phyloP scores from a whole-genome alignment of 2,113 vertebrate species.

The Ophthalmolycus amberensis region DNA sequence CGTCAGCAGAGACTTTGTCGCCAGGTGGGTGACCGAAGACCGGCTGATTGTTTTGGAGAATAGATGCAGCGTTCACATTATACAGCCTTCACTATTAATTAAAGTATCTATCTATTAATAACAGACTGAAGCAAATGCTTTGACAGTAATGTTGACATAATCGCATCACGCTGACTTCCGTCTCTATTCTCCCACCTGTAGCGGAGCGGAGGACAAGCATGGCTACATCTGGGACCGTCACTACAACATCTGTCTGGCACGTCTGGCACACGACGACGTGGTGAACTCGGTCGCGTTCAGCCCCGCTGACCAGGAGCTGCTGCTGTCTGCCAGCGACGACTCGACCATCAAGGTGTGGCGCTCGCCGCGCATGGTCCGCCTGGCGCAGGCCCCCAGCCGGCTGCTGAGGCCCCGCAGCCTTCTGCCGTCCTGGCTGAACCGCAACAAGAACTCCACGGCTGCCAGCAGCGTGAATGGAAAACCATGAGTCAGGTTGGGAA shows the following conservation, averaged over 20 bases:
- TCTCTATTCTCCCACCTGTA: slow-evolving; percentile 44
- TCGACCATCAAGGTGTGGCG: slow-evolving; percentile 97
- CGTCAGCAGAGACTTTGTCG: slow-evolving; percentile 96
- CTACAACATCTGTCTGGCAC: slow-evolving; percentile 96
- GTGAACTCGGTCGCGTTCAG: slow-evolving; percentile 97
- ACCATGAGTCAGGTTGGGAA: slow-evolving; percentile 63
- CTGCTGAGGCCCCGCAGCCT: slow-evolving; percentile 72
- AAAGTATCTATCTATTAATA: not conserved
- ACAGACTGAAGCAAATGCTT: not conserved
- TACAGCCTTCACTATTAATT: not conserved
- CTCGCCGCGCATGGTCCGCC: slow-evolving; percentile 85
- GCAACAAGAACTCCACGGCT: slow-evolving; percentile 79
- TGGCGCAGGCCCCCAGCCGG: slow-evolving; percentile 69
- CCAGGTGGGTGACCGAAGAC: slow-evolving; percentile 83
- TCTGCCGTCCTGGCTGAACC: slow-evolving; percentile 87
- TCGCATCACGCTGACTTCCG: not conserved
- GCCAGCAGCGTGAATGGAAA: slow-evolving; percentile 71
- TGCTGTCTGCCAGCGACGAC: slow-evolving; percentile 94
- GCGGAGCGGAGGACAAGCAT: slow-evolving; percentile 94
- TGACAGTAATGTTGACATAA: not conserved
- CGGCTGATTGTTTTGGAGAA: not conserved
- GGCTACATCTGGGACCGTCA: slow-evolving; percentile 99
- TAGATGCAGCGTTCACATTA: slow-evolving; percentile 1
- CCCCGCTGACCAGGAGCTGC: slow-evolving; percentile 93
- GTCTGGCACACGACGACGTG: slow-evolving; percentile 92